Evolutionary conservation across 2,113 vertebrate species (phyloP), one percentile per base, ranked within the genome.

Genomic region (Choloepus hoffmanni): DNA sequence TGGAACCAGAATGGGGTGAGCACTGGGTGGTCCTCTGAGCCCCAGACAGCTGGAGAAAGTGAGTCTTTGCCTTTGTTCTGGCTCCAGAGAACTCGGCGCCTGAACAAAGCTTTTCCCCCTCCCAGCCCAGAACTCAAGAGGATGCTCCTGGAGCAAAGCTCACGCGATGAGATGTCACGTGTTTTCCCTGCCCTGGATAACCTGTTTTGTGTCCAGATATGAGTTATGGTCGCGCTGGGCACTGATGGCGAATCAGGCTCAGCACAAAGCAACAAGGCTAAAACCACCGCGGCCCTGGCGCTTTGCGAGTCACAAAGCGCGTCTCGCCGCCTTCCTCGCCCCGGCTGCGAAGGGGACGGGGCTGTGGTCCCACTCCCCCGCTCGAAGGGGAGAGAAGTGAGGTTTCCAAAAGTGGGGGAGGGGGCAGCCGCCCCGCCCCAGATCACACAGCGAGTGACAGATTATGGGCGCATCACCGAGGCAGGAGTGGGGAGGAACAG

Each of bases 51-150:
- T 33, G 13, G 19, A 40, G n/a, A 60, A 72, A 43, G 24, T 23
- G 0, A 65, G 60, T 3, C 21, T 33, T 2, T 8, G 63, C 62
- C 95, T 96, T 91, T 96, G 83, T 97, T 96, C 84, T 65, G 68
- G 24, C 58, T 95, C 77, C 30, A 2, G 24, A 70, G 43, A 45
- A 45, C 30, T 1, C 67, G 14, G 45, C 48, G 4, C 7, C 7
- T 15, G 65, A 9, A 79, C n/a, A 14, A 28, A 16, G 63, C 50
- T 60, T 5, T 5, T 18, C 21, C 19, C 5, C 15, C 67, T 14
- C 43, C 11, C 13, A 48, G 9, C 5, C n/a, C 70, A 18, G 16
- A 43, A 48, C 24, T 40, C 68, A 0, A 43, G 13, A 73, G 36
- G 48, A 13, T 3, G 7, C 92, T 21, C 26, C 21, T 26, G 76